Base-by-base conservation (phyloP, 2,888 invertebrate species). In the Harpalus rufipes region DNA sequence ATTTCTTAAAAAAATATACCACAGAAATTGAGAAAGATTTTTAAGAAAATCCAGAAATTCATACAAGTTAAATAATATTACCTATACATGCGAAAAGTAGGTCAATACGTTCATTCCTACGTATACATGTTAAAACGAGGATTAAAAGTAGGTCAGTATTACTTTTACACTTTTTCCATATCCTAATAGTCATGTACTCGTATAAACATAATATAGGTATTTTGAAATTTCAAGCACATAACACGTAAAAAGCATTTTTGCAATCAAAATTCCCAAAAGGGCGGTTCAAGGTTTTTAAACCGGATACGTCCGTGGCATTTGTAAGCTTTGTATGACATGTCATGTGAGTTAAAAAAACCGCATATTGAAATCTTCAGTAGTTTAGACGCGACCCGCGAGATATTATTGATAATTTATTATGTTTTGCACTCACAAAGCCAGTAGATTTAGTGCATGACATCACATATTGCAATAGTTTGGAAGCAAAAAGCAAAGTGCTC, bases 401-500 rank as follows among this genome's bases (percentile, higher is more conserved):
- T 21, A 68, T 12, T 39, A 39, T 39, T 68, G 39, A 32, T 68
- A 68, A 68, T 32, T 68, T 68, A 68, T 68, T 68, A 68, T 25
- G 14, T 32, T 68, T 68, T 68, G n/a, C 68, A 68, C 14, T 65
- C 32, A 25, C n/a, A 39, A 25, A 65, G 65, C 61, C 18, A 18
- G 16, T 21, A 3, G 25, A 21, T 21, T 21, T 21, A 21, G 3
- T 21, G 21, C 21, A 25, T 63, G 63, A 63, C 21, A 10, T 63
- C 21, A 25, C 25, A 63, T 25, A 63, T 63, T 68, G 25, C 39
- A 68, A 68, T 68, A 39, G 68, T 68, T 68, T 5, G 21, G n/a
- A n/a, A 39, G 68, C 32, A 68, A 68, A 14, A n/a, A 39, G 68
- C 32, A 68, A 68, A 68, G 68, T 68, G 68, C 68, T 12, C 68